Evolutionary conservation across 2,113 vertebrate genomes (phyloP).

Genomic region (Gila orcuttii): DNA sequence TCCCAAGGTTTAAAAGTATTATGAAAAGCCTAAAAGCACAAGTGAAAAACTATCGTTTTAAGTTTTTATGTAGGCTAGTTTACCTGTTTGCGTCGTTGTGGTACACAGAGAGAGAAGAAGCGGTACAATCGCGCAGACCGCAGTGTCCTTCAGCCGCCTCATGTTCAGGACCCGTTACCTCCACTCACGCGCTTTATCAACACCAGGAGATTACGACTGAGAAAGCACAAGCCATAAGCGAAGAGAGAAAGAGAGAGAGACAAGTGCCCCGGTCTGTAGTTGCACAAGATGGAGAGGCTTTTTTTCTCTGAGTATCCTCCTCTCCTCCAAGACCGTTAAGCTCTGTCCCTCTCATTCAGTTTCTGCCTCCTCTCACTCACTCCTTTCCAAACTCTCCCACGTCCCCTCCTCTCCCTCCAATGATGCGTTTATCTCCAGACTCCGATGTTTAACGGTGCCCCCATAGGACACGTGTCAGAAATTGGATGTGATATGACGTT

Average conservation of each 20-base stretch:
- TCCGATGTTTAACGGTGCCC: conserved; percentile 50
- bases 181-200: conserved; percentile 56
- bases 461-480: conserved; percentile 60
- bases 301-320: conserved; percentile 63
- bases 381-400: conserved; percentile 55
- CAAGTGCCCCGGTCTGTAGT: conserved; percentile 45
- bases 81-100: conserved; percentile 68
- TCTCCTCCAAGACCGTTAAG: conserved; percentile 58
- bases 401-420: conserved; percentile 61
- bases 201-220: conserved; percentile 36
- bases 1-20: not conserved
- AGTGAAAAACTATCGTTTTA: not conserved
- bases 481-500: conserved; percentile 48
- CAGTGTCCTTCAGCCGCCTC: conserved; percentile 66
- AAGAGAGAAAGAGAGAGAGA: conserved; percentile 27
- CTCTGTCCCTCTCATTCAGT: conserved; percentile 73
- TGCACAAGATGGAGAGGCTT: conserved; percentile 64
- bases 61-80: conserved; percentile 54
- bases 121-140: conserved; percentile 60
- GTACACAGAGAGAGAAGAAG: conserved; percentile 66
- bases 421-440: conserved; percentile 59
- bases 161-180: conserved; percentile 67
- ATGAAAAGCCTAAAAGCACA: not conserved
- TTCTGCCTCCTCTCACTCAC: conserved; percentile 67
- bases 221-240: conserved; percentile 66